phyloP scores from a whole-genome alignment of 2,113 vertebrate species.

The Cheilinus undulatus region DNA sequence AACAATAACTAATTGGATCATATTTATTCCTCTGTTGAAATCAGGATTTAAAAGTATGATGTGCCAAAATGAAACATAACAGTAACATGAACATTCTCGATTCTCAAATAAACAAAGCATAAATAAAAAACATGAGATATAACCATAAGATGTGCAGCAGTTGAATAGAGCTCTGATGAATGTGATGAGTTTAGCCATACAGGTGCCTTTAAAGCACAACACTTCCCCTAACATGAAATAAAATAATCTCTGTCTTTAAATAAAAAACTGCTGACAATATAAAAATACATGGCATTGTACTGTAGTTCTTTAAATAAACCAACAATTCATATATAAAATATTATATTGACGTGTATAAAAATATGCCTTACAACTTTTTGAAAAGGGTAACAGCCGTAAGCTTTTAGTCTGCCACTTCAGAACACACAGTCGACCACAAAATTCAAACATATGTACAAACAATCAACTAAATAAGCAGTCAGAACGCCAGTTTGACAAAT shows the following conservation, averaged over 20 bases:
- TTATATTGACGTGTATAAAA: slow-evolving; percentile 88
- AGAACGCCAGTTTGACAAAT: slow-evolving; percentile 66
- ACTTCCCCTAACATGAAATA: slow-evolving; percentile 76
- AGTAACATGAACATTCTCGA: slow-evolving; percentile 65
- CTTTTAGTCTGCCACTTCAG: slow-evolving; percentile 80
- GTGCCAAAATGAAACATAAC: slow-evolving; percentile 67
- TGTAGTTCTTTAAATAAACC: slow-evolving; percentile 87
- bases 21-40: slow-evolving; percentile 48
- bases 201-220: slow-evolving; percentile 70
- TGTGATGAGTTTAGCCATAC: slow-evolving; percentile 64
- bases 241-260: slow-evolving; percentile 83
- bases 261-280: slow-evolving; percentile 85
- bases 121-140: slow-evolving; percentile 69
- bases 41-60: slow-evolving; percentile 62
- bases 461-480: slow-evolving; percentile 74
- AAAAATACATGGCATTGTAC: slow-evolving; percentile 87
- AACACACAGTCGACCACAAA: slow-evolving; percentile 78
- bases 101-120: slow-evolving; percentile 71
- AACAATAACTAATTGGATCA: slow-evolving; percentile 63
- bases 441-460: slow-evolving; percentile 81
- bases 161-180: slow-evolving; percentile 73
- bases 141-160: slow-evolving; percentile 77
- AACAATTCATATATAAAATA: slow-evolving; percentile 87
- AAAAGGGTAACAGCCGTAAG: slow-evolving; percentile 83
- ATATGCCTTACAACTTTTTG: slow-evolving; percentile 85